phyloP scores from a whole-genome alignment of 1,140 invertebrate genomes.

The Halictus rubicundus region DNA sequence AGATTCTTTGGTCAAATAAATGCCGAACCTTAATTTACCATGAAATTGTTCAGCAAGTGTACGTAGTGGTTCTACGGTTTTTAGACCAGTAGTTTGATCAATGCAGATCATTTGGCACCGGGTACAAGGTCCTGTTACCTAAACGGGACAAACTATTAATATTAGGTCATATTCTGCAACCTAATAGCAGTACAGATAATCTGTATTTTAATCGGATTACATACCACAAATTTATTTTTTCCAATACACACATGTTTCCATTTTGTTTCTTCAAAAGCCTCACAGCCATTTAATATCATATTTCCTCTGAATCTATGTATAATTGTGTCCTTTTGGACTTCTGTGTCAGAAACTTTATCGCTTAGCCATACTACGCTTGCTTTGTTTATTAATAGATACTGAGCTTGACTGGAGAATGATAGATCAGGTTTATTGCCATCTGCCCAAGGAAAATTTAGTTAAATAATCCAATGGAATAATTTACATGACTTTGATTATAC shows the following conservation, averaged over 20 bases:
- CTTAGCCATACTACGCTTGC: conserved; percentile 87
- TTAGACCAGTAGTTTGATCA: conserved; percentile 90
- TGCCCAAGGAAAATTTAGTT: conserved; percentile 52
- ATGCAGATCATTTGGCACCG: conserved; percentile 97
- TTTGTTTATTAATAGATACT: conserved; percentile 91
- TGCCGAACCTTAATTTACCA: conserved; percentile 89
- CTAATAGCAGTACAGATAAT: too few species aligned
- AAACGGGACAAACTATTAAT: conserved; percentile 28
- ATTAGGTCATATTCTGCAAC: not conserved
- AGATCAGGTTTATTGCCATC: conserved; percentile 78
- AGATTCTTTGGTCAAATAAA: conserved; percentile 82
- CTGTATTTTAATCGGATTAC: not conserved
- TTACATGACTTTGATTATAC: conserved; percentile 42
- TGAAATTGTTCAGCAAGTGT: conserved; percentile 87
- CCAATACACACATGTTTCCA: conserved; percentile 88
- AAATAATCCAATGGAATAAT: not conserved
- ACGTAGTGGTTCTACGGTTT: conserved; percentile 91
- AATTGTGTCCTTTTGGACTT: conserved; percentile 81
- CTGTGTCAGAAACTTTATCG: conserved; percentile 81
- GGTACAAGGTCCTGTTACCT: conserved; percentile 89
- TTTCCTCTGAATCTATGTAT: conserved; percentile 86
- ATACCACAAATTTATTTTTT: conserved; percentile 85
- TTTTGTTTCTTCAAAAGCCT: conserved; percentile 88
- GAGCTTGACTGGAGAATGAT: conserved; percentile 93
- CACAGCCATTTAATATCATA: conserved; percentile 83